phyloP scores from a whole-genome alignment of 2,113 vertebrate species.

The Pycnonotus jocosus region DNA sequence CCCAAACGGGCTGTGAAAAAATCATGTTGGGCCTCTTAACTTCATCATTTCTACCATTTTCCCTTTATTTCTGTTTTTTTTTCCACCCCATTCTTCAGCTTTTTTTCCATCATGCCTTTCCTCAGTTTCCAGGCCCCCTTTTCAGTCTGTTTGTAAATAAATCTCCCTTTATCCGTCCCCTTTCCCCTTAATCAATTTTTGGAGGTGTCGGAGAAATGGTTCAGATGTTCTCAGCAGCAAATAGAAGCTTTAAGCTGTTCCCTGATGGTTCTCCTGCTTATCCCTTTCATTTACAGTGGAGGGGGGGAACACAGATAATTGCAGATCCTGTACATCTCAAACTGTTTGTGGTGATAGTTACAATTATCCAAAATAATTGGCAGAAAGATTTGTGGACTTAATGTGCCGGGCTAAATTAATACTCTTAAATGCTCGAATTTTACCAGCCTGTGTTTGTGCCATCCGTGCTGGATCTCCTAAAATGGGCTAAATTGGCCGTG shows the following conservation, averaged over 20 bases:
- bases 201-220: background rate
- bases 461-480: background rate
- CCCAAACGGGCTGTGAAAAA: rapidly evolving
- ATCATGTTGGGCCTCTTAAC: background rate
- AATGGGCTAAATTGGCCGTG: background rate
- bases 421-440: background rate
- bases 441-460: background rate
- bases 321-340: constrained; percentile 9
- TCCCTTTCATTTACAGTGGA: constrained; percentile 2
- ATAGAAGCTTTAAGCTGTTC: background rate
- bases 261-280: background rate
- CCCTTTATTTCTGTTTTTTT: background rate
- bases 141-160: background rate
- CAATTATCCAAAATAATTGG: constrained; percentile 47
- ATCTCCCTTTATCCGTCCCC: background rate
- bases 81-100: background rate
- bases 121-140: background rate
- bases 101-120: background rate
- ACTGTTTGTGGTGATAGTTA: constrained; percentile 32
- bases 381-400: constrained; percentile 24
- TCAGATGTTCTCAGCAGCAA: background rate
- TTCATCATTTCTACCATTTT: background rate
- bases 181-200: background rate
- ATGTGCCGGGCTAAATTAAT: background rate
- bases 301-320: background rate